A percentile compares a stretch with the other conserved stretches of the same genome.
Conservation (phyloP, 2,888 invertebrate genomes). For the Euspilapteryx auroguttella region DNA sequence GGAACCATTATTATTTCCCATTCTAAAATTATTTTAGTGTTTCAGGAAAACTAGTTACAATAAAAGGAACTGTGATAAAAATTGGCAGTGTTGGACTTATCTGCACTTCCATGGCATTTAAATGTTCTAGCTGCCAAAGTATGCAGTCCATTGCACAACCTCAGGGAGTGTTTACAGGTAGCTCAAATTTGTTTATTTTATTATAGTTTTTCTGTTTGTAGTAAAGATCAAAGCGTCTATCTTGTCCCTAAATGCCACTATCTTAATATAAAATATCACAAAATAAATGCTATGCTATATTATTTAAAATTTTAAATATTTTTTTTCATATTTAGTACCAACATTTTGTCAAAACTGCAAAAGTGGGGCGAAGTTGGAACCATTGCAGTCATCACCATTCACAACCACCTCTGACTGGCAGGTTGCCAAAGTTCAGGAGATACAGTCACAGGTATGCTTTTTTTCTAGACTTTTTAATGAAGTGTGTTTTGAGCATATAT, state of each 20-base stretch:
- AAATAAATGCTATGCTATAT: too few species aligned
- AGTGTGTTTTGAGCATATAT: too few species aligned
- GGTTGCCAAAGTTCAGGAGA: constrained; percentile 81
- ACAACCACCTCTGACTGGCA: constrained; percentile 80
- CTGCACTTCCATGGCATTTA: constrained; percentile 77
- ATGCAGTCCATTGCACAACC: constrained; percentile 69
- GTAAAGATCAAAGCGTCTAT: too few species aligned
- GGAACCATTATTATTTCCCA: too few species aligned
- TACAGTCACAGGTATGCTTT: constrained; percentile 64
- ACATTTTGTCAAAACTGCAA: constrained; percentile 62
- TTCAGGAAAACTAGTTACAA: constrained; percentile 73
- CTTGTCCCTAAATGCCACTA: too few species aligned
- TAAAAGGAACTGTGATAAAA: constrained; percentile 84
- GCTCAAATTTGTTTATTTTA: too few species aligned
- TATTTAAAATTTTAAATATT: too few species aligned
- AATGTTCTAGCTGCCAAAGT: constrained; percentile 68
- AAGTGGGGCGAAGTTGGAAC: constrained; percentile 63
- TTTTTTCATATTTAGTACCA: constrained; percentile 56
- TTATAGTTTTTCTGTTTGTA: too few species aligned
- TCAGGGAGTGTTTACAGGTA: constrained; percentile 52
- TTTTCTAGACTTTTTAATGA: too few species aligned
- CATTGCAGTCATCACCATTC: constrained; percentile 65
- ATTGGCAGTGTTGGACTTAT: constrained; percentile 75
- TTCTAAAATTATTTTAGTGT: constrained; percentile 9
- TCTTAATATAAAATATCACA: too few species aligned